Base-by-base conservation (phyloP, 1,140 invertebrate genomes). In the Arctopsyche grandis region DNA sequence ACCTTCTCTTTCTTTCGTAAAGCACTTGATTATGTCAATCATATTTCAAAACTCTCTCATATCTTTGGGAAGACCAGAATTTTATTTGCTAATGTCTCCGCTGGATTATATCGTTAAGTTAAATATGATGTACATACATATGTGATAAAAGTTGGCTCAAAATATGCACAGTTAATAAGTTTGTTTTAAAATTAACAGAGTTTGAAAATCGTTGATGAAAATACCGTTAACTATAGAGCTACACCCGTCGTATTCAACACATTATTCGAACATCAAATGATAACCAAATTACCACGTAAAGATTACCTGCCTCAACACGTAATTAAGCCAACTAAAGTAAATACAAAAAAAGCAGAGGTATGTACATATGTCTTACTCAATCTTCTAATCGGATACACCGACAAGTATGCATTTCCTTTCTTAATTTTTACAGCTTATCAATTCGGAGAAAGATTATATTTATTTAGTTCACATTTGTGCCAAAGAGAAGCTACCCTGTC, bases 391-490 rank as follows among this genome's bases (percentile, higher is more conserved):
- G 26, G 9, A 85, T 84, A 63, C n/a, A 83, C 85, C 12, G 81
- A 76, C 46, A 56, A 38, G 21, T 38, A 29, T 21, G 22, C 26
- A 69, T 5, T 16, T 71, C 3, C 10, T 3, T 71, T 3, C 5
- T 43, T 43, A n/a, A 9, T 38, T 77, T n/a, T 81, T 82, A 1
- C 46, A 84, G 80, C 14, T 83, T 9, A 75, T 75, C n/a, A 84
- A 88, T 83, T 85, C 89, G 21, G 88, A 91, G 83, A 87, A 89
- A 0, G 85, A 90, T 44, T 87, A 85, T 60, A 80, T 91, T 44
- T 90, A 90, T 80, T 83, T 92, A 60, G 87, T 91, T 0, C 90
- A 89, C 79, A 89, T 91, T 71, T 86, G 86, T 38, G 88, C 89
- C 44, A 88, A 89, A 21, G 83, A 85, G 14, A 86, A 89, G 77